A percentile compares a stretch with the other conserved stretches of the same genome.
Conservation (phyloP, 1,140 invertebrate species). For the Eriosoma lanigerum region DNA sequence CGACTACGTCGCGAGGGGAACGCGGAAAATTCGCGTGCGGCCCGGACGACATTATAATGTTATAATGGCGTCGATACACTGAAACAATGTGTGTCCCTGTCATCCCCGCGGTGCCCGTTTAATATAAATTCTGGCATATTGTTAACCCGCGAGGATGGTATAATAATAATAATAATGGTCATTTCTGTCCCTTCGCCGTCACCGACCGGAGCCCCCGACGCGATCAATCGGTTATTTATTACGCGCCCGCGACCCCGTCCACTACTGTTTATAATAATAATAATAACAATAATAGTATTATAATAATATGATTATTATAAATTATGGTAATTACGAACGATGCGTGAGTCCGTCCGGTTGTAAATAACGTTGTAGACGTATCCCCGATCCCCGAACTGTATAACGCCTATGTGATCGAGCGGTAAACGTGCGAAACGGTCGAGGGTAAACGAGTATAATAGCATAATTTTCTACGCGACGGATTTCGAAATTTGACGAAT, state of each 20-base stretch:
- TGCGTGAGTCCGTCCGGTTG: constrained; percentile 13
- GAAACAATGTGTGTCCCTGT: constrained; percentile 41
- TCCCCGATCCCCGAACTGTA: neutral
- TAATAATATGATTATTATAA: constrained; percentile 34
- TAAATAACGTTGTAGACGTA: constrained; percentile 20
- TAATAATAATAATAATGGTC: constrained; percentile 3
- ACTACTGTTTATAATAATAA: constrained; percentile 39
- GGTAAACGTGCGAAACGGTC: neutral
- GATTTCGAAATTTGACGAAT: too few species aligned
- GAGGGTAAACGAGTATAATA: neutral
- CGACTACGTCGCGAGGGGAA: neutral
- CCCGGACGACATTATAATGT: constrained; percentile 13
- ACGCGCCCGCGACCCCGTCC: neutral
- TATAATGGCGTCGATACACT: constrained; percentile 34
- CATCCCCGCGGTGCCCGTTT: constrained; percentile 16
- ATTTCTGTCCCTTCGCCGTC: neutral
- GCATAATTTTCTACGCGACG: too few species aligned
- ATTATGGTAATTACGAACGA: constrained; percentile 47
- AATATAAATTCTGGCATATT: constrained; percentile 51
- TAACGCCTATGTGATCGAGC: neutral
- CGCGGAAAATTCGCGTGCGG: neutral
- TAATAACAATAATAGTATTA: neutral
- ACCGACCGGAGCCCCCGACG: neutral
- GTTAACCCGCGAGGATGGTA: constrained; percentile 46
- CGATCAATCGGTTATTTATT: constrained; percentile 50